Evolutionary conservation across 2,797 vertebrate genomes (phyloP).

Genomic region (Labroides dimidiatus): DNA sequence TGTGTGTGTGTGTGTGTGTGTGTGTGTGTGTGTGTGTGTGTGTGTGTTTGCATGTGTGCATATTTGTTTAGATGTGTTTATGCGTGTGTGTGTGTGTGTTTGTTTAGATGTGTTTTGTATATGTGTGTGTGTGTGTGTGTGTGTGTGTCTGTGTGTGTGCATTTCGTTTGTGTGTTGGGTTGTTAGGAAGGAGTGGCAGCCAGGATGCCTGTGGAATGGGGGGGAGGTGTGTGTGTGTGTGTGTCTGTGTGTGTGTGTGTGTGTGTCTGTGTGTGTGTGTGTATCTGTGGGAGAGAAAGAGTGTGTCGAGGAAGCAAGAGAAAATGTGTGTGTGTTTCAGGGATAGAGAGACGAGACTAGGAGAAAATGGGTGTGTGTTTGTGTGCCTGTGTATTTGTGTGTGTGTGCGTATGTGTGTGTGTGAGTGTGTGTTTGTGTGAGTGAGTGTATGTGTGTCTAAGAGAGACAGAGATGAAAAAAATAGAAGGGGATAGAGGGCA

Average conservation of each 20-base stretch:
- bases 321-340: slow-evolving; percentile 53
- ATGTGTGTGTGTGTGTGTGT: slow-evolving; percentile 8
- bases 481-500: slow-evolving; percentile 71
- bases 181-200: slow-evolving; percentile 72
- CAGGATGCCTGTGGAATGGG: slow-evolving; percentile 72
- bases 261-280: slow-evolving; percentile 21
- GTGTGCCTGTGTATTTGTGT: slow-evolving; percentile 60
- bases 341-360: slow-evolving; percentile 46
- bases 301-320: slow-evolving; percentile 36
- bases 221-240: slow-evolving; percentile 48
- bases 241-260: slow-evolving; percentile 15
- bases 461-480: slow-evolving; percentile 65
- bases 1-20: slow-evolving; percentile 38
- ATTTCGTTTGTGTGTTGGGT: slow-evolving; percentile 57
- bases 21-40: neutral
- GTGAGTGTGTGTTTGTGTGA: slow-evolving; percentile 59
- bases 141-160: slow-evolving; percentile 15
- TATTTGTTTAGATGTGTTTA: slow-evolving; percentile 40
- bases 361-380: slow-evolving; percentile 60
- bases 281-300: neutral
- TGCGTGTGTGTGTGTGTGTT: slow-evolving; percentile 6
- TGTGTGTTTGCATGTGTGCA: slow-evolving; percentile 7
- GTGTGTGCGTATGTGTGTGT: slow-evolving; percentile 59
- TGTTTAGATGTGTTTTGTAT: neutral
- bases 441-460: slow-evolving; percentile 73